phyloP scores from a whole-genome alignment of 2,888 invertebrate species.

The Protophormia terraenovae region DNA sequence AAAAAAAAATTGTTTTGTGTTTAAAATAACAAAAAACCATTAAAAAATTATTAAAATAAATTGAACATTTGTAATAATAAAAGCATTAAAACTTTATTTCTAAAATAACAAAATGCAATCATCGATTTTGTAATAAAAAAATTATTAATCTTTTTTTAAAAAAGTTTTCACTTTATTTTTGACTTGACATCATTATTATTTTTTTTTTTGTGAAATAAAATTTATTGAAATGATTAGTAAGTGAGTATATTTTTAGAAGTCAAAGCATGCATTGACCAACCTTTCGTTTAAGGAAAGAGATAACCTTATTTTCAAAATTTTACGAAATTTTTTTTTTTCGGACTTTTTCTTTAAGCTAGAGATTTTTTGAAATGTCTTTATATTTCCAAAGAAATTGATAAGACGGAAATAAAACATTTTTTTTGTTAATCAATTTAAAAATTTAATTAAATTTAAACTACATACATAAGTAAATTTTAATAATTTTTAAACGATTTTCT shows the following conservation, averaged over 20 bases:
- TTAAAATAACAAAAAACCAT: no score
- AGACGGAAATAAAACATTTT: background rate
- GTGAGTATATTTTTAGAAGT: background rate
- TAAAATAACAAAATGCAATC: constrained; percentile 13
- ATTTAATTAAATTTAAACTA: background rate
- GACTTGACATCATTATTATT: constrained; percentile 25
- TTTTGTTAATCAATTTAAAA: background rate
- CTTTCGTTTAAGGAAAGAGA: background rate
- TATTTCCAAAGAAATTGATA: constrained; percentile 15
- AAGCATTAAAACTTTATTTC: constrained; percentile 26
- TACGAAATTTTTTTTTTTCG: constrained; percentile 5
- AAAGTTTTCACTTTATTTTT: background rate
- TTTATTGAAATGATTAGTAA: background rate
- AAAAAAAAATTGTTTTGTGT: no score
- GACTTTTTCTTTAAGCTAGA: background rate
- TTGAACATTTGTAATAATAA: constrained; percentile 7
- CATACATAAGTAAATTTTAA: no score
- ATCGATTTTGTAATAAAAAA: background rate
- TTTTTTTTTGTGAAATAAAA: background rate
- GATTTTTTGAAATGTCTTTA: background rate
- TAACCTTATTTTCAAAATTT: constrained; percentile 19
- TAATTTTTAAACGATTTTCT: background rate
- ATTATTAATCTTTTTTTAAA: background rate
- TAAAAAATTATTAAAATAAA: constrained; percentile 13
- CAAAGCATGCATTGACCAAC: background rate